Evolutionary conservation across 2,113 vertebrate species (phyloP), one percentile per base, ranked within the genome.

Genomic region (Indicator maculatus): DNA sequence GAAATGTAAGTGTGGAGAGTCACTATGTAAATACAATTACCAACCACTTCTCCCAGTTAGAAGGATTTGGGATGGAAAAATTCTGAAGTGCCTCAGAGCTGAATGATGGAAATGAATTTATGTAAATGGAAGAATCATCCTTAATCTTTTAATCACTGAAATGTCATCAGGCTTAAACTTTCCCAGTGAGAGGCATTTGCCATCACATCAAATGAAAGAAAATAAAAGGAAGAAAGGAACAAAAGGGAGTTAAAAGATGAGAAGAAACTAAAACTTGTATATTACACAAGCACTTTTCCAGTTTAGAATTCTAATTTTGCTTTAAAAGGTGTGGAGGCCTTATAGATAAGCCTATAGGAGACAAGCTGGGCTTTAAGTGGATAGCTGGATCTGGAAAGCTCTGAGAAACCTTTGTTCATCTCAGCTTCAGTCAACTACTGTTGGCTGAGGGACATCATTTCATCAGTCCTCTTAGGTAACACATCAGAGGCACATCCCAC

Each of bases 81-180:
- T 28, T 60, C 38, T 47, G 28, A 93, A 45, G 28, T 41, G 28
- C 9, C 31, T 67, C 69, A 58, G 56, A 91, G 50, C 47, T 61
- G 75, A 56, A 18, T 86, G 52, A 77, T 89, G 83, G 74, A 80
- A 91, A 64, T 28, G 1, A 66, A 69, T 83, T 89, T 4, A 12
- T 39, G 38, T 77, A 83, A 38, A 83, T 45, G 83, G 16, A 45
- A 77, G 71, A 89, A 65, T 79, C 39, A 84, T 60, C 47, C 38
- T 86, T 93, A 74, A 75, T 89, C 81, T 93, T 89, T 75, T 87
- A 90, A 91, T 85, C 44, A 56, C 31, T 85, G 63, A 88, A 71
- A 56, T 85, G 64, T 71, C 78, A 74, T 95, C 61, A 47, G 26
- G 61, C 18, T 52, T 85, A 33, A 89, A 73, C 17, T 76, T 90